Evolutionary conservation across 2,113 vertebrate genomes (phyloP), one percentile per base, ranked within the genome.

Genomic region (Oenanthe oenanthe): DNA sequence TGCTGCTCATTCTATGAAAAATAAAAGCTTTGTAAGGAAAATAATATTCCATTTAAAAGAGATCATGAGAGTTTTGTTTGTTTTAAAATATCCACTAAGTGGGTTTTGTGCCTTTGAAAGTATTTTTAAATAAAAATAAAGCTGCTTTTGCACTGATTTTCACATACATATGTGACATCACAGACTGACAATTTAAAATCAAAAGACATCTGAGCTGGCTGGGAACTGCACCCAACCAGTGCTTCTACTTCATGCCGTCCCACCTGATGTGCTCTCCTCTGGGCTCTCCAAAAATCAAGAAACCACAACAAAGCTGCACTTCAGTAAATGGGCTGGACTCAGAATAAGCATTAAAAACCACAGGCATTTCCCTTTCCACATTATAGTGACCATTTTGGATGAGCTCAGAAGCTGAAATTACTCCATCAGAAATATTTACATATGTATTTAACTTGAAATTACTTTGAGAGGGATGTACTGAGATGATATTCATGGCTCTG

Each of bases 281-380:
- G 61, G 78, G n/a, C 38, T 65, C 20, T 40, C 16, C 57, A 61
- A 65, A 19, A 29, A 61, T 38, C 51, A 75, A 57, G 29, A 85
- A 92, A 82, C 85, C 78, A 95, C 94, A 94, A 87, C 34, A 48
- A 81, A 89, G 66, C 9, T 68, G 48, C 43, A 32, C 50, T 85
- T 67, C 1, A 68, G 67, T 40, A 79, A 48, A 45, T 4, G 16
- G 32, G 18, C 51, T 76, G 78, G 43, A 82, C 80, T 90, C 54
- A 61, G 53, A 38, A 47, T n/a, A 45, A 8, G 18, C 20, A 11
- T 57, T 88, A 40, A 85, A 50, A 34, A 78, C 50, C 2, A 0
- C 13, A 29, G 34, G 72, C 54, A 57, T 60, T 87, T 82, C 67
- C 70, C 22, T 51, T 70, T 76, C 79, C 83, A 86, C 36, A 42